These are phyloP conservation scores for Lasiurus cinereus DNA, from an alignment of 2,113 vertebrate genomes.

Conservation along the genomic window DNA sequence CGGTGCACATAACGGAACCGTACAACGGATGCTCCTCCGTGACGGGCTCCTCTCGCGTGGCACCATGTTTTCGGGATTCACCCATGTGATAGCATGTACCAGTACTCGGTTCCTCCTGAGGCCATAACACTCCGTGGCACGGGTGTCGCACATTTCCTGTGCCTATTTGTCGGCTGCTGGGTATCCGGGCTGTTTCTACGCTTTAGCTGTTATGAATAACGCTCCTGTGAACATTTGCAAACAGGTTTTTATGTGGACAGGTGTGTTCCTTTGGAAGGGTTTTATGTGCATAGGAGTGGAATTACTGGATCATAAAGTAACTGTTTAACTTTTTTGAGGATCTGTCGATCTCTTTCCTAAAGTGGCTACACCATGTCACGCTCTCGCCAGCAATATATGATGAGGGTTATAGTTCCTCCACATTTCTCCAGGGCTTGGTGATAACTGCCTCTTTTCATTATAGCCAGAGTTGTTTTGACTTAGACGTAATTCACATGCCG, in stretches of 20 bases:
- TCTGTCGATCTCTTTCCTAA: not conserved
- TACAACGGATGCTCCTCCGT: not conserved
- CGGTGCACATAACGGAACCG: not conserved
- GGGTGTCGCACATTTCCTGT: not conserved
- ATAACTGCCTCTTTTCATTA: not conserved
- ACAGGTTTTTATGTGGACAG: not conserved
- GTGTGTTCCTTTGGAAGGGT: not conserved
- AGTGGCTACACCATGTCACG: too few relatives aligned
- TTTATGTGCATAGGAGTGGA: not conserved
- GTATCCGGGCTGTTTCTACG: not conserved
- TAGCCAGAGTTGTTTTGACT: not conserved
- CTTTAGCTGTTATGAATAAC: not conserved
- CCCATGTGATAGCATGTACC: not conserved
- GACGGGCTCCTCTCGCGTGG: not conserved
- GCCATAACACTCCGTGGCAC: not conserved
- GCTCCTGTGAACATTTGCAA: not conserved
- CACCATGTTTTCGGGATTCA: not conserved
- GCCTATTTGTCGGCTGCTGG: not conserved
- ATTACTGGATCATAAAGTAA: not conserved
- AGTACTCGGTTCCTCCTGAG: not conserved
- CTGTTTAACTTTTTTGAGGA: not conserved
- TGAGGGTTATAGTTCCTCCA: not conserved
- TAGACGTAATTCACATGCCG: not conserved
- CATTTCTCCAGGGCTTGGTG: not conserved
- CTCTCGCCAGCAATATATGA: not conserved